Evolutionary conservation across 2,797 vertebrate genomes (phyloP), one percentile per base, ranked within the genome.

Genomic region (Chiloscyllium punctatum): DNA sequence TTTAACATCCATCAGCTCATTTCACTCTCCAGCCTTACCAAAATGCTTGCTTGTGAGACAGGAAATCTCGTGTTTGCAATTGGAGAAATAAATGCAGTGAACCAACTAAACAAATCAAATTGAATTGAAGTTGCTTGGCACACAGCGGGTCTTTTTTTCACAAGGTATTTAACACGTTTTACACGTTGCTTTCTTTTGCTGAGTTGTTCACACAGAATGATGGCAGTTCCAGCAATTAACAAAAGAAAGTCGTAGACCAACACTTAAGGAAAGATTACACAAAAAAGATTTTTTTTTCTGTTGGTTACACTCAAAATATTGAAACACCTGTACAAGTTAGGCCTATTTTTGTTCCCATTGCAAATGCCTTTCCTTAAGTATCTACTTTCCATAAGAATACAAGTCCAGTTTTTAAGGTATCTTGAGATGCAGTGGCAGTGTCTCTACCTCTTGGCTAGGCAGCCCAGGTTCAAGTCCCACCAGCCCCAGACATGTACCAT

Each of bases 101-200:
- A 77, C 42, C 42, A 53, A 53, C 94, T 53, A 71, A 68, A 62
- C 57, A 92, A 68, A 94, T 74, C 69, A 27, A 94, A 94, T 42
- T 72, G 13, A 74, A 27, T 95, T 42, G 53, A 95, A 95, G 94
- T 74, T 48, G 51, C 69, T 48, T 95, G 71, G 30, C 30, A 72
- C 71, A 95, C 94, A 77, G 48, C 48, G n/a, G 94, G 48, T n/a
- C 69, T 94, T 72, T 72, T 11, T 94, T 77, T 95, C 15, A 53
- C 5, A 51, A 95, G 94, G 94, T 71, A 95, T 95, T 95, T 95
- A 77, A 95, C 94, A 72, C 15, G 6, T 74, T 94, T 74, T 53
- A 53, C 71, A 94, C 53, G 94, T 94, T 94, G 94, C 94, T 94
- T 94, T 95, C 42, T 53, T 95, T 72, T 74, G 94, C 27, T 77